Evolutionary conservation across 2,888 invertebrate species (phyloP).

Genomic region (Rapana venosa): DNA sequence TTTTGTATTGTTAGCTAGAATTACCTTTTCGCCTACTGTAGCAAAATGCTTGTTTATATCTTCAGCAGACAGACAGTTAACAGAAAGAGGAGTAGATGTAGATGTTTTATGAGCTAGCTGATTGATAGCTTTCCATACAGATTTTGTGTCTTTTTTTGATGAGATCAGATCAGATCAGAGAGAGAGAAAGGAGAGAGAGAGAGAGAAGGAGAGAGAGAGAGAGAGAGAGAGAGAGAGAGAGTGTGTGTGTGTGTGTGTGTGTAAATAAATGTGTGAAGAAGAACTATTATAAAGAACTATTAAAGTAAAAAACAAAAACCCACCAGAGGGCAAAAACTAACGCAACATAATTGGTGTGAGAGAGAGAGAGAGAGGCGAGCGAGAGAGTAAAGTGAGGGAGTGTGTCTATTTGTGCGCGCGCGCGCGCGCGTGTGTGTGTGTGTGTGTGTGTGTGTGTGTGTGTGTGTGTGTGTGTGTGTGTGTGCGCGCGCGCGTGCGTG

Average conservation of each 20-base stretch:
- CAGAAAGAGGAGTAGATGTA: too few relatives aligned
- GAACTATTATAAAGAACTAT: too few relatives aligned
- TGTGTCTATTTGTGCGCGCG: not conserved
- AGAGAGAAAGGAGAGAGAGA: not conserved
- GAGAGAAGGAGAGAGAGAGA: not conserved
- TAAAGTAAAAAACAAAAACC: too few relatives aligned
- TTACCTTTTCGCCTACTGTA: too few relatives aligned
- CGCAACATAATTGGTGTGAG: not conserved
- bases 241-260: conserved; percentile 10
- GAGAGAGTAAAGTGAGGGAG: not conserved
- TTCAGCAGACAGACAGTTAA: too few relatives aligned
- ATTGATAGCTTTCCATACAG: too few relatives aligned
- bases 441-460: not conserved
- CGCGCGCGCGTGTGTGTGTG: not conserved
- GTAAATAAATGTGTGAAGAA: not conserved
- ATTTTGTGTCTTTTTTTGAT: too few relatives aligned
- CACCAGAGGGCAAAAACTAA: not conserved
- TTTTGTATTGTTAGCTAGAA: too few relatives aligned
- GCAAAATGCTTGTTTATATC: too few relatives aligned
- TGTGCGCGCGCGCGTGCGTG: too few relatives aligned
- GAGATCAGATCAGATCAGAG: too few relatives aligned
- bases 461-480: not conserved
- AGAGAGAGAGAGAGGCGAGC: not conserved
- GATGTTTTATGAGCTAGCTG: too few relatives aligned
- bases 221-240: not conserved